phyloP scores from a whole-genome alignment of 2,113 vertebrate species.

The Lophius piscatorius region DNA sequence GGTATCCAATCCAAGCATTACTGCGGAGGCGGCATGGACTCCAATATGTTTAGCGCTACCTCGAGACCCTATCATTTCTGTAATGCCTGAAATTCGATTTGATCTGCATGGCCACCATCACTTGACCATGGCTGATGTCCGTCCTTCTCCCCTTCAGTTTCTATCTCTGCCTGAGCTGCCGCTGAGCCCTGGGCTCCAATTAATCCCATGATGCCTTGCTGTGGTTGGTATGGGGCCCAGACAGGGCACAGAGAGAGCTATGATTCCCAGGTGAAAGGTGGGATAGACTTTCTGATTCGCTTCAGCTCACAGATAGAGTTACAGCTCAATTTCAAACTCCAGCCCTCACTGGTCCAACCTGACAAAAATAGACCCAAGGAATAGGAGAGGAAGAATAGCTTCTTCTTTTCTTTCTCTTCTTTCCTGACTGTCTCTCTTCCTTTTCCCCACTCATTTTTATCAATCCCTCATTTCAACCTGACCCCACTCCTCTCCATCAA shows the following conservation, averaged over 20 bases:
- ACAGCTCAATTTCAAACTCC: constrained; percentile 78
- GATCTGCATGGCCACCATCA: constrained; percentile 68
- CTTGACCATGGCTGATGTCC: constrained; percentile 64
- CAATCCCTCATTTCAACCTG: constrained; percentile 33
- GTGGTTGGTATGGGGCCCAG: constrained; percentile 77
- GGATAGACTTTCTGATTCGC: constrained; percentile 83
- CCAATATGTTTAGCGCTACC: constrained; percentile 55
- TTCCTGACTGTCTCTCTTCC: constrained; percentile 43
- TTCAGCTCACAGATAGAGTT: constrained; percentile 81
- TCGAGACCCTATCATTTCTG: constrained; percentile 41
- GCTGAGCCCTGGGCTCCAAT: constrained; percentile 78
- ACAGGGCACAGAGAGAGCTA: constrained; percentile 70
- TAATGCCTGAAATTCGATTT: constrained; percentile 64
- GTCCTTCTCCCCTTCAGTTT: constrained; percentile 26
- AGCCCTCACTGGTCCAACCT: constrained; percentile 61
- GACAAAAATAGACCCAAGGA: constrained; percentile 67
- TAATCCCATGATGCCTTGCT: constrained; percentile 76
- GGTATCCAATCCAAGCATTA: constrained; percentile 58
- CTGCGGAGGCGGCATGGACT: constrained; percentile 42
- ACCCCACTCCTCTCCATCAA: constrained; percentile 22
- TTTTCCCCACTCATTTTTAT: constrained; percentile 40
- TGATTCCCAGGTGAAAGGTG: constrained; percentile 85
- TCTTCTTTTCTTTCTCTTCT: constrained; percentile 43
- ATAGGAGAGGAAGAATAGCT: constrained; percentile 54
- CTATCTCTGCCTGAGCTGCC: constrained; percentile 58